A percentile compares a stretch with the other conserved stretches of the same genome.
Evolutionary conservation across 2,797 vertebrate species (phyloP).

Genomic region (Megalops cyprinoides): DNA sequence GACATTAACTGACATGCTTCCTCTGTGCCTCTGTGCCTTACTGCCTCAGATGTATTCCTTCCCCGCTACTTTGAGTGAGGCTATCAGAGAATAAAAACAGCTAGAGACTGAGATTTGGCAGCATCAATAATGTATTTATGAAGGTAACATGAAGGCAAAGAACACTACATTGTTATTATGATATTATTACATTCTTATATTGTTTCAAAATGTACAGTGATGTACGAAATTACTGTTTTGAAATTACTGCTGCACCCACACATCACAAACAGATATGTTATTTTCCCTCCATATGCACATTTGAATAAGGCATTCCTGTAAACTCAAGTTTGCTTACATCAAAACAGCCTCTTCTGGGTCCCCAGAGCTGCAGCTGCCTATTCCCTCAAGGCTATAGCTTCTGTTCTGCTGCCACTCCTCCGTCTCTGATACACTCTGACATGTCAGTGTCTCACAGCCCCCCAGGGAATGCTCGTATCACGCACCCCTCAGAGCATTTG

Average conservation of each 20-base stretch:
- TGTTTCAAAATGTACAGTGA: background rate
- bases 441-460: conserved; percentile 17
- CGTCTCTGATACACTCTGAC: conserved; percentile 14
- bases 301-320: conserved; percentile 23
- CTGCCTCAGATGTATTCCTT: background rate
- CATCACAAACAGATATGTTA: conserved; percentile 25
- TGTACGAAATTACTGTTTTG: conserved; percentile 20
- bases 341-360: background rate
- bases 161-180: conserved; percentile 16
- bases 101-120: conserved; percentile 8
- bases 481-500: background rate
- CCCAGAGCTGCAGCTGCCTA: background rate
- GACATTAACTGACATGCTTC: background rate
- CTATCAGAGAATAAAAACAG: background rate
- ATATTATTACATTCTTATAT: no score
- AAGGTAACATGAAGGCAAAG: background rate
- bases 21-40: conserved; percentile 1
- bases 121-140: conserved; percentile 29
- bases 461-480: background rate
- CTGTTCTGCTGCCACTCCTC: conserved; percentile 22
- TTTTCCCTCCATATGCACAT: conserved; percentile 19
- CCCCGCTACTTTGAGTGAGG: conserved; percentile 1
- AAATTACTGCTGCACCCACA: no score
- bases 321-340: conserved; percentile 23
- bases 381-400: conserved; percentile 22